phyloP scores from a whole-genome alignment of 1,140 invertebrate genomes.

The Ditylenchus dipsaci region DNA sequence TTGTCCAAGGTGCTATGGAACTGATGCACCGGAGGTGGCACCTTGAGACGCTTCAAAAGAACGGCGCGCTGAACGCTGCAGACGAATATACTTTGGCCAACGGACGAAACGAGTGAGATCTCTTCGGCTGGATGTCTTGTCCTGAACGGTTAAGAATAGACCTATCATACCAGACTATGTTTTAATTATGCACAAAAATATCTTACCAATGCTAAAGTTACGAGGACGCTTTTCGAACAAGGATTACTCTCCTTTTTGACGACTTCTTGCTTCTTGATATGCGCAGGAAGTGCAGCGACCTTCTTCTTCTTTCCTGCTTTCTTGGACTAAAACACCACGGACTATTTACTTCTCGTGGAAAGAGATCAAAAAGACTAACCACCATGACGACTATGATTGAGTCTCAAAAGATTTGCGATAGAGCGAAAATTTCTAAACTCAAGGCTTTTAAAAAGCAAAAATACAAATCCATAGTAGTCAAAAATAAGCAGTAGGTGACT shows the following conservation, averaged over 20 bases:
- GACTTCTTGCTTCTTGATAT: slow-evolving; percentile 41
- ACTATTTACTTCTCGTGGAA: too few relatives aligned
- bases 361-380: too few relatives aligned
- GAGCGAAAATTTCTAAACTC: too few relatives aligned
- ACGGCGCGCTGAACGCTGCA: slow-evolving; percentile 93
- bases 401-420: too few relatives aligned
- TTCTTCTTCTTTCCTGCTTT: slow-evolving; percentile 57
- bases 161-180: background rate
- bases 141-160: slow-evolving; percentile 64
- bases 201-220: slow-evolving; percentile 97
- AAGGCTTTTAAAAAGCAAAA: too few relatives aligned
- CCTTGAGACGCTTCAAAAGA: slow-evolving; percentile 88
- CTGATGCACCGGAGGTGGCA: slow-evolving; percentile 98
- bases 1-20: slow-evolving; percentile 85
- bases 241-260: slow-evolving; percentile 84
- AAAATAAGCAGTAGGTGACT: too few relatives aligned
- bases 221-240: slow-evolving; percentile 92
- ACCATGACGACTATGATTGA: too few relatives aligned
- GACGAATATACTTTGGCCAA: slow-evolving; percentile 98
- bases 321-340: slow-evolving; percentile 35
- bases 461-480: too few relatives aligned
- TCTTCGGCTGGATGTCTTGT: slow-evolving; percentile 92
- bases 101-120: slow-evolving; percentile 93
- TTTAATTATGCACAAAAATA: slow-evolving; percentile 54
- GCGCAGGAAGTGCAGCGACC: slow-evolving; percentile 52